Evolutionary conservation across 2,113 vertebrate genomes (phyloP), one percentile per base, ranked within the genome.

Genomic region (Tychaedon coryphoeus): DNA sequence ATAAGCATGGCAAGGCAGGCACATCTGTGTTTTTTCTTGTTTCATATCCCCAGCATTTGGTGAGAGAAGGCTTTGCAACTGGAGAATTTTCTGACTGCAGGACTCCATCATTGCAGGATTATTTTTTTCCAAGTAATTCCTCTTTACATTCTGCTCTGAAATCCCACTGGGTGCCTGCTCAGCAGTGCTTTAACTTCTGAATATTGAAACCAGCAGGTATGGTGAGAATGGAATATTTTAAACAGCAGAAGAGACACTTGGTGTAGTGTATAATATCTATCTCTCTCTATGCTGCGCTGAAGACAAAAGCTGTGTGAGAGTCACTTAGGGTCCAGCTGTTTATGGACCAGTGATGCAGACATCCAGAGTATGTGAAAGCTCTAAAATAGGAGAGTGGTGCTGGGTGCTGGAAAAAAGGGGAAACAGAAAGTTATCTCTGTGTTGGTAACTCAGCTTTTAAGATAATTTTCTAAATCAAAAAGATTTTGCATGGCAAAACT

Each of bases 191-290:
- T 86, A 84, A 73, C 74, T 96, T 92, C 84, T 93, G 95, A 97
- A 96, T 97, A 95, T 95, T 97, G 92, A 97, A 97, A 91, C 79
- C 95, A 91, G 94, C 90, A 94, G 95, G 96, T 97, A 96, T 61
- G 48, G 84, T 67, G 57, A 78, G 87, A 94, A 75, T 33, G 47
- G 93, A 96, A 91, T 95, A 95, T 90, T 94, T 97, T 92, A 86
- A 93, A 61, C 48, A 64, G 73, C 43, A 45, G 69, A 88, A 83
- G 51, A 89, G 69, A 29, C 14, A 5, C 43, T 90, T 47, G 51
- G n/a, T 77, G 61, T 56, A 48, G 36, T 28, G 42, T 47, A 5
- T 76, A 70, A 23, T 90, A 57, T 34, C 36, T 80, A 65, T 2
- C 40, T 17, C 22, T 75, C 5, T 69, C 0, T 76, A 1, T 2